Base-by-base conservation (phyloP, 2,113 vertebrate genomes). In the Sceloporus tristichus region DNA sequence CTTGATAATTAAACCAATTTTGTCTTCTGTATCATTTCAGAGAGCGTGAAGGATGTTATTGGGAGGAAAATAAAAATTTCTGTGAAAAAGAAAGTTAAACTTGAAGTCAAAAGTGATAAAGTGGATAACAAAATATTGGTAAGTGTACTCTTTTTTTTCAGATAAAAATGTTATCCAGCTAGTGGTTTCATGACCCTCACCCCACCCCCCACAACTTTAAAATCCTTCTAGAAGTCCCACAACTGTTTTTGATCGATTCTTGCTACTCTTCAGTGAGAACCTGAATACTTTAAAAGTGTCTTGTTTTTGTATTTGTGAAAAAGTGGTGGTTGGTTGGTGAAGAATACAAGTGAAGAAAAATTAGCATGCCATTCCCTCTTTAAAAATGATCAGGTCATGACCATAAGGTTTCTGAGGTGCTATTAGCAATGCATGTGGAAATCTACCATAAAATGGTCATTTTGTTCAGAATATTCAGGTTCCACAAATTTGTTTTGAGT, bases 91-190 rank as follows among this genome's bases (percentile, higher is more conserved):
- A 98, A 97, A 95, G 98, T 99, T 85, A 99, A 98, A 90, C 94
- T 99, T 96, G 99, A 99, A 96, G 97, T 98, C 87, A 99, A 99
- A 96, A 98, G 97, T 88, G 99, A 99, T 96, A 98, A 98, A 97
- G 97, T 98, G 82, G 99, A 99, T 92, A 99, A 99, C 96, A 98
- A 97, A 97, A 98, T 99, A 82, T 83, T 99, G 98, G 99, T 99
- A 95, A 98, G 98, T 95, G 70, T 0, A 0, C 0, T 5, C 77
- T 18, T 86, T 25, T 76, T 4, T 48, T 19, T 34, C 34, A 56
- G 18, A 54, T n/a, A 23, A 48, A 40, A 42, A 18, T 76, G 19
- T 56, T 68, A 7, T 78, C 9, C 68, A 29, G 27, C 7, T 29
- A 62, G 14, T 62, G 13, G 16, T 62, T 62, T 62, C 70, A 40